Conservation (phyloP, 2,797 vertebrate genomes). For the Hoplostethus mediterraneus region DNA sequence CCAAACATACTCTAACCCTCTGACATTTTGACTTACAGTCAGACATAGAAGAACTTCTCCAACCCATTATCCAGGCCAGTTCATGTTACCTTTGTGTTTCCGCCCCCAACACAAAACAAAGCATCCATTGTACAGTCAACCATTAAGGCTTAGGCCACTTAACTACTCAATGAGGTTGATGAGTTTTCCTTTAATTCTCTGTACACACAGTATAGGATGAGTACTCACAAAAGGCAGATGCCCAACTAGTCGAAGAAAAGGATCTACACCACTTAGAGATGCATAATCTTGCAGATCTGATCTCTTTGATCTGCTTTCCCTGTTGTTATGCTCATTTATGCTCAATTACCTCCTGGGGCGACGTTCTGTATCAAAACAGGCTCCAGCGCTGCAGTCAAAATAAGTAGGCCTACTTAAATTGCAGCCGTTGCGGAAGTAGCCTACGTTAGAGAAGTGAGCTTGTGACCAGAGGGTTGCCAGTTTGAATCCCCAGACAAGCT, state of each 20-base stretch:
- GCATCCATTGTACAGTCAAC: not conserved
- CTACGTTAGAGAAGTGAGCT: not conserved
- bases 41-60: not conserved
- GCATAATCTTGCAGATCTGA: not conserved
- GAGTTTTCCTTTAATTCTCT: slow-evolving; percentile 25
- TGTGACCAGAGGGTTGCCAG: not conserved
- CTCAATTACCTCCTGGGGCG: not conserved
- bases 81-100: not conserved
- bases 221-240: not conserved
- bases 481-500: slow-evolving; percentile 2
- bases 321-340: not conserved
- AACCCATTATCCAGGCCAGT: not conserved
- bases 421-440: no score
- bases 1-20: no score
- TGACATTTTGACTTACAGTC: no score
- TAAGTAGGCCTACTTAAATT: not conserved
- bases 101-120: not conserved
- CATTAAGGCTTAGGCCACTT: slow-evolving; percentile 14
- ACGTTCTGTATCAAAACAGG: not conserved
- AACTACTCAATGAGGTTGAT: not conserved
- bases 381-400: not conserved
- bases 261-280: not conserved
- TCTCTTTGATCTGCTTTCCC: slow-evolving; percentile 8
- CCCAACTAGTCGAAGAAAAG: not conserved
- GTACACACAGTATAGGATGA: not conserved